Base-by-base conservation (phyloP, 1,140 invertebrate species). In the Apis laboriosa region DNA sequence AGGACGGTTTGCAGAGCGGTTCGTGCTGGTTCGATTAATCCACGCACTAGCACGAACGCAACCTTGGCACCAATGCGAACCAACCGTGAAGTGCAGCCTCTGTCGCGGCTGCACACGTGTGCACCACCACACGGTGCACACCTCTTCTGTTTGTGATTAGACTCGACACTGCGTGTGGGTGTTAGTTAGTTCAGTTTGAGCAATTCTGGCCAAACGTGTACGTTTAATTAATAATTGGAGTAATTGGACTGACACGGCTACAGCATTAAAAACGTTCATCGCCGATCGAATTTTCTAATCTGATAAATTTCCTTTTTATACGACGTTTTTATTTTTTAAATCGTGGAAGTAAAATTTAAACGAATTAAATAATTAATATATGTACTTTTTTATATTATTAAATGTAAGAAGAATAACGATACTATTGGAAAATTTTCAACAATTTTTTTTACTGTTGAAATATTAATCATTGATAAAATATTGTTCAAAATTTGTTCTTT, bases 21-120 rank as follows among this genome's bases (percentile, higher is more conserved):
- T 80, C 74, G 58, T 53, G 64, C 55, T 72, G 72, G 79, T 70
- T 80, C 77, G 56, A 79, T 77, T 83, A 82, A 84, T 77, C 83
- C 72, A 79, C 68, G 68, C 72, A 76, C 78, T 77, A 78, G 86
- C 85, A 85, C 89, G 90, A 80, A 53, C 78, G 86, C 90, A 92
- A 93, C 92, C 92, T 93, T 92, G 92, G 92, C 92, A 93, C 92
- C 91, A 89, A 93, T 93, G 91, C 90, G 92, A 92, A 92, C 90
- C 87, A 92, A 89, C 89, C 92, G 88, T 92, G 92, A 93, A 93
- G 92, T 91, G 92, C 90, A 92, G 84, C 64, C 66, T 85, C 86
- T 28, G 56, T 73, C 56, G 51, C 71, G 55, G 73, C 15, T 68
- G 43, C 73, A 66, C 66, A 77, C 77, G 56, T 63, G 58, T 73